Percentiles rank a stretch among this genome's conserved stretches.
Evolutionary conservation across 2,888 invertebrate species (phyloP).

Genomic region (Nomada lathburiana): DNA sequence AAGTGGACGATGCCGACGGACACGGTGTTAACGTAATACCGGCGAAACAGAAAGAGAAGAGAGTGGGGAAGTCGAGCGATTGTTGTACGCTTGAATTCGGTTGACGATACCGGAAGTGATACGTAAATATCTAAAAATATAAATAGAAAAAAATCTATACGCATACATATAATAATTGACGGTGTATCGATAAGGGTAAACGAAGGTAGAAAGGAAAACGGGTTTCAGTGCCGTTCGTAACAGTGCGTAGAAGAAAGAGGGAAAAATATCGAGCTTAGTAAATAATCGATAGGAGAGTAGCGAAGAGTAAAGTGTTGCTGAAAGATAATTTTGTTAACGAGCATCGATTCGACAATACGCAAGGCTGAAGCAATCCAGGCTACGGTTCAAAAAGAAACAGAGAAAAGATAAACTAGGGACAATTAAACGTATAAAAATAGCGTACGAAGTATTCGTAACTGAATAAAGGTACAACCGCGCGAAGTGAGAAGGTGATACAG

Average conservation of each 20-base stretch:
- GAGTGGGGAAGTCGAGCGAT: slow-evolving; percentile 13
- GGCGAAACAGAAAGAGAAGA: slow-evolving; percentile 25
- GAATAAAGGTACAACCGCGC: slow-evolving; percentile 4
- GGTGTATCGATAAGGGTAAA: background rate
- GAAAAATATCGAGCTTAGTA: slow-evolving; percentile 53
- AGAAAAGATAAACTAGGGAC: background rate
- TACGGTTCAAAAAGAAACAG: background rate
- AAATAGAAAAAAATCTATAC: background rate
- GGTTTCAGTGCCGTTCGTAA: slow-evolving; percentile 39
- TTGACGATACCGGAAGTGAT: slow-evolving; percentile 38
- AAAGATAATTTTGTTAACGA: slow-evolving; percentile 47
- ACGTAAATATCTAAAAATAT: background rate
- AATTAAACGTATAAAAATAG: background rate
- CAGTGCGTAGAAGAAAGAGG: slow-evolving; percentile 12
- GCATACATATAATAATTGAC: background rate
- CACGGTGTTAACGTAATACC: slow-evolving; percentile 46
- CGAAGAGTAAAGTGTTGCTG: background rate
- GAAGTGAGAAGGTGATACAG: slow-evolving; percentile 1
- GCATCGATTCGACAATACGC: slow-evolving; percentile 50
- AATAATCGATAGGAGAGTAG: slow-evolving; percentile 22
- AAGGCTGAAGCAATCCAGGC: slow-evolving; percentile 27
- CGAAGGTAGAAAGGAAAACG: slow-evolving; percentile 6
- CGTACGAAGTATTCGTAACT: background rate
- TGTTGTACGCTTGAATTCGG: slow-evolving; percentile 39
- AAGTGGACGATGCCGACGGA: slow-evolving; percentile 53